Conservation (phyloP, 64 coral and sea anemone genomes). For the Acropora yongei region DNA sequence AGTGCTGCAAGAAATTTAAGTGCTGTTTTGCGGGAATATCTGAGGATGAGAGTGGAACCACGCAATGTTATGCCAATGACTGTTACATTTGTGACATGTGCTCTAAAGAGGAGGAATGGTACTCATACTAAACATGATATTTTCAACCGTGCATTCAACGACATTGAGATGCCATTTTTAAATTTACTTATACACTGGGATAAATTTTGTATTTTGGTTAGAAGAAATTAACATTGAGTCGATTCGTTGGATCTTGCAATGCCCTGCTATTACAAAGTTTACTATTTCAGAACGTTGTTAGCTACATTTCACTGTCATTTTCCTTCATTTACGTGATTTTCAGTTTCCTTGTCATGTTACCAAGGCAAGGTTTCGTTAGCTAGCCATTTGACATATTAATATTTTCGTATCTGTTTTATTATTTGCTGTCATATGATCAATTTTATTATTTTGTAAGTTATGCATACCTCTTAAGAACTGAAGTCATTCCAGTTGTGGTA, state of each 20-base stretch:
- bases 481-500: neutral
- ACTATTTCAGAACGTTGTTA: neutral
- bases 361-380: neutral
- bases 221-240: neutral
- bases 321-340: neutral
- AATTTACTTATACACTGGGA: neutral
- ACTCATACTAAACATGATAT: neutral
- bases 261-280: constrained; percentile 10
- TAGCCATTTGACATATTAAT: neutral
- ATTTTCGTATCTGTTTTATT: neutral
- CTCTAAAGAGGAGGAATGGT: constrained; percentile 1
- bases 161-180: constrained; percentile 6
- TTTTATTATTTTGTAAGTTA: constrained; percentile 2
- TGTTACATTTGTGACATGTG: neutral
- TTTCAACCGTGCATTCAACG: constrained; percentile 1
- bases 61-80: neutral
- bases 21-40: neutral
- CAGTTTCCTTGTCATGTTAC: neutral
- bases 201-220: neutral
- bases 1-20: constrained; percentile 8
- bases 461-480: neutral
- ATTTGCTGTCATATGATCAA: constrained; percentile 1
- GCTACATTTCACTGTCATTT: neutral
- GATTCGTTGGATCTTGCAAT: neutral
- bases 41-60: neutral